Conservation (phyloP, 2,113 vertebrate genomes). For the Muntiacus reevesi region DNA sequence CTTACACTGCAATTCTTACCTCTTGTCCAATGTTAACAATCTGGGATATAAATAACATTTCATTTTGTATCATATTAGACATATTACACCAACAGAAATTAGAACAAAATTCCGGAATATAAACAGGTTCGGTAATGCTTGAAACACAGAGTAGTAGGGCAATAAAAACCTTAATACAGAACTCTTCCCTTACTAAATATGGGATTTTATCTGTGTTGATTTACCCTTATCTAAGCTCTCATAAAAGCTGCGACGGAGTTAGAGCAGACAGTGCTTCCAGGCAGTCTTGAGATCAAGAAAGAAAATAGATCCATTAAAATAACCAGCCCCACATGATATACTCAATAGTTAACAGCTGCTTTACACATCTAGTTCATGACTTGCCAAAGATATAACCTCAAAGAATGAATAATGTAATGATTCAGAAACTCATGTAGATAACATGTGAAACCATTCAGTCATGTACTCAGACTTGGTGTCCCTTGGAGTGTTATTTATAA, state of each 20-base stretch:
- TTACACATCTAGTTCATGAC: background rate
- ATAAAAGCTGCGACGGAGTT: background rate
- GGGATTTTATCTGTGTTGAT: background rate
- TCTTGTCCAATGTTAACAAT: background rate
- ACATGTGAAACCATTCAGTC: background rate
- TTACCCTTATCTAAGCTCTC: background rate
- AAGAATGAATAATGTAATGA: background rate
- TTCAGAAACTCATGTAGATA: background rate
- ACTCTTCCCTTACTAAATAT: background rate
- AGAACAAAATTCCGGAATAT: background rate
- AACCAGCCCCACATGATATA: background rate
- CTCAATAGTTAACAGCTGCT: background rate
- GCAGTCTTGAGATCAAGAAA: background rate
- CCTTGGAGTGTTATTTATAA: background rate
- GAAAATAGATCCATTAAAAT: background rate
- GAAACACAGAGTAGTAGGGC: background rate
- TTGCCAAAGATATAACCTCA: background rate
- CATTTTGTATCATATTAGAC: background rate
- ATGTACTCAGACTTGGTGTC: background rate
- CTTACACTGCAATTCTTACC: background rate
- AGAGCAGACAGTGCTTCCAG: background rate
- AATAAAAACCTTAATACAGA: background rate
- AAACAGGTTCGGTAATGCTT: background rate
- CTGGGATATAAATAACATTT: background rate
- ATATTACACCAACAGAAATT: background rate